Evolutionary conservation across 2,888 invertebrate genomes (phyloP).

Genomic region (Tinea pellionella): DNA sequence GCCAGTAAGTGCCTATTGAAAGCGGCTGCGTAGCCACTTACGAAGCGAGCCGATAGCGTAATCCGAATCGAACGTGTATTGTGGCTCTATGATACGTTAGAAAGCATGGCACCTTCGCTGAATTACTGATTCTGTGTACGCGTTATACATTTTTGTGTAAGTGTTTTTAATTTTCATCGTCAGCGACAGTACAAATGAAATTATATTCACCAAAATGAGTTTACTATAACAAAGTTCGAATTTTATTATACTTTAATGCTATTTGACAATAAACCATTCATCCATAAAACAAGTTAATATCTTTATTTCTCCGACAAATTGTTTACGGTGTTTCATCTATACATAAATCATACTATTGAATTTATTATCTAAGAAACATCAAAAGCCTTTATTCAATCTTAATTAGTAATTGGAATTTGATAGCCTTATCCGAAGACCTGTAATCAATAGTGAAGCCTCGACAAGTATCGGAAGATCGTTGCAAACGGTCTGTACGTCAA

Average conservation of each 20-base stretch:
- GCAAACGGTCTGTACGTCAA: conserved; percentile 26
- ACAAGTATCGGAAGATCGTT: conserved; percentile 26
- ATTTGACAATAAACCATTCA: neutral
- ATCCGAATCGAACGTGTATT: conserved; percentile 52
- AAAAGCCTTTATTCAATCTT: neutral
- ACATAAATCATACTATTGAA: neutral
- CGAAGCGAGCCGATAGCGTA: conserved; percentile 52
- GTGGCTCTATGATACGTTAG: conserved; percentile 10
- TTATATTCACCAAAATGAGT: neutral
- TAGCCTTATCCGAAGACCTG: conserved; percentile 14
- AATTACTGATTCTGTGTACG: conserved; percentile 23
- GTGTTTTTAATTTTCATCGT: neutral
- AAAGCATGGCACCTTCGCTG: conserved; percentile 41
- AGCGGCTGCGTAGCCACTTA: conserved; percentile 48
- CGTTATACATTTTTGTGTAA: neutral
- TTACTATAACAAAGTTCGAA: neutral
- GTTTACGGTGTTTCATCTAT: neutral
- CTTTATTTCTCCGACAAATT: neutral
- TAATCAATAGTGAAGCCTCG: conserved; percentile 32
- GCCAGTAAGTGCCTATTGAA: conserved; percentile 58
- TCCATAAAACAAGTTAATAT: neutral
- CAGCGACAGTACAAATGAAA: neutral
- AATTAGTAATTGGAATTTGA: neutral
- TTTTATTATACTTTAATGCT: neutral
- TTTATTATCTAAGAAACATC: neutral